Base-by-base conservation (phyloP, 1,140 invertebrate species). In the Alviniconcha marisindica region DNA sequence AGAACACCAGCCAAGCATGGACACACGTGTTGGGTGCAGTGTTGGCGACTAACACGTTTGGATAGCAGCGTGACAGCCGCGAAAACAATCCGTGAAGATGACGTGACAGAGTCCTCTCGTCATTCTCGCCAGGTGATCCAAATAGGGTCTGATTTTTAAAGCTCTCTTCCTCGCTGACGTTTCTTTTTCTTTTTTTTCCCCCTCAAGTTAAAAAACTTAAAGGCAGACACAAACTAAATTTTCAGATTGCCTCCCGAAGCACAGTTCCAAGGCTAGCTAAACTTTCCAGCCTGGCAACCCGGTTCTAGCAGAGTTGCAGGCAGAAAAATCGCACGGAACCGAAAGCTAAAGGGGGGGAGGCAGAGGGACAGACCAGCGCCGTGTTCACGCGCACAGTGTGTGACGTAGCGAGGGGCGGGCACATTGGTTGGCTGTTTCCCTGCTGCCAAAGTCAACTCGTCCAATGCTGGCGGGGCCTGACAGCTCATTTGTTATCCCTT, bases 401-500 rank as follows among this genome's bases (percentile, higher is more conserved):
- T 84, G 78, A 82, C 81, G 60, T 83, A 69, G 82, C 77, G 83
- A 60, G 69, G 77, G 86, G 81, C 79, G 86, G 83, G 76, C 71
- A 51, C n/a, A 33, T 81, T 66, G 78, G 60, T 76, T 86, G 63
- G 80, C 54, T 83, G 83, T 24, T 69, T 74, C 83, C 89, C 86
- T 83, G 81, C 85, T 86, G 85, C 83, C 83, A 81, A 83, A 90
- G 88, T 90, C 84, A 88, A 86, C 87, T 89, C 87, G 87, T 85
- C 89, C 88, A 76, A 63, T 86, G 86, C 87, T 85, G 86, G 84
- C 87, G 82, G 83, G 82, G 86, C 81, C 60, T 91, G 91, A 92
- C 91, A 92, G 91, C 88, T 89, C 89, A 89, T 92, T 90, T 89
- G 89, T 91, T 91, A 91, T 89, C 88, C 84, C 84, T 84, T 84